Percentiles rank a stretch among this genome's conserved stretches.
Conservation (phyloP, 2,113 vertebrate genomes). For the Leucopternis melanops region DNA sequence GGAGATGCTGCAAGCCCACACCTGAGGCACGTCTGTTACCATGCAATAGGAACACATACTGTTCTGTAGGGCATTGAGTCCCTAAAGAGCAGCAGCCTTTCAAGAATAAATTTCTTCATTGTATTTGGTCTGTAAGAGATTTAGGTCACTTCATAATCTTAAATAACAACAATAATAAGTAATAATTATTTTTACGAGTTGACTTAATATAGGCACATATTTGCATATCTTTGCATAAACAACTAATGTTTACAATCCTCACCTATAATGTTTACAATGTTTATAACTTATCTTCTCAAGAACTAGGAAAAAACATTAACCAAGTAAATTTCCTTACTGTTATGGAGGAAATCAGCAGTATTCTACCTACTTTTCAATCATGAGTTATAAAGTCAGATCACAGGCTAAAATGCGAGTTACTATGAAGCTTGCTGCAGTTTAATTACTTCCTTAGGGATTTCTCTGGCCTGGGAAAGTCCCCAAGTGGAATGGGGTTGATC, state of each 20-base stretch:
- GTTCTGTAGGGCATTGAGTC: not conserved
- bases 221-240: not conserved
- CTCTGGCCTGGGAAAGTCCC: not conserved
- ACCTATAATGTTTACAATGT: not conserved
- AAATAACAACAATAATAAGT: not conserved
- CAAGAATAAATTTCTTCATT: not conserved
- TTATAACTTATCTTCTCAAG: not conserved
- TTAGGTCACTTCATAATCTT: not conserved
- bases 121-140: not conserved
- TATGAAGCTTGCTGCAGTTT: not conserved
- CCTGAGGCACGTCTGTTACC: not conserved
- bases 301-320: not conserved
- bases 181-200: not conserved
- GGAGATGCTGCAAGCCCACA: not conserved
- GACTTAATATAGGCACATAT: not conserved
- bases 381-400: not conserved
- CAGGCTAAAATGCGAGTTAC: not conserved
- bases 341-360: not conserved
- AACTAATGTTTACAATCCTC: not conserved
- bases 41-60: not conserved
- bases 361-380: not conserved
- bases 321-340: not conserved
- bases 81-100: not conserved
- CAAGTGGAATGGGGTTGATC: not conserved
- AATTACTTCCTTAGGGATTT: conserved; percentile 27